A percentile compares a stretch with the other conserved stretches of the same genome.
phyloP scores from a whole-genome alignment of 2,797 vertebrate species.

The Tangara arthus region DNA sequence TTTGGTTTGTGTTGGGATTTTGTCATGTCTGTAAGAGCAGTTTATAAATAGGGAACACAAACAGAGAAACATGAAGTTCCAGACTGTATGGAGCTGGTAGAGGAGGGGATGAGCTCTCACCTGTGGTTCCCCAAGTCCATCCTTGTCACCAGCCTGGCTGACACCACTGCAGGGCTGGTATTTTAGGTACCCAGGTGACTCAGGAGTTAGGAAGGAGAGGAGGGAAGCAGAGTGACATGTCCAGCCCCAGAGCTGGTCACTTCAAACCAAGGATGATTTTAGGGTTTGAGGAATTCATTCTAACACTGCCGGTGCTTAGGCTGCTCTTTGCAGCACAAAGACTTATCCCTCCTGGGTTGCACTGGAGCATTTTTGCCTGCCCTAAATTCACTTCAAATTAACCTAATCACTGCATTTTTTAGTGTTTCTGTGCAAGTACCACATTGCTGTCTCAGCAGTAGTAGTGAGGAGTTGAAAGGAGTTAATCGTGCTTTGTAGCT shows the following conservation, averaged over 20 bases:
- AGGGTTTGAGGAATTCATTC: not conserved
- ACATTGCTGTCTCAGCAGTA: conserved; percentile 55
- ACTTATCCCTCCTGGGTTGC: not conserved
- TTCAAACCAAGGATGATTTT: not conserved
- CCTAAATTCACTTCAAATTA: conserved; percentile 38
- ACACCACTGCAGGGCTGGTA: not conserved
- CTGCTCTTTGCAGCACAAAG: not conserved
- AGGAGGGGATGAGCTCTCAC: not conserved
- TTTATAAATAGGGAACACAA: not conserved
- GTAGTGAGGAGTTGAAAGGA: conserved; percentile 36
- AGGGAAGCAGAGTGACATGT: not conserved
- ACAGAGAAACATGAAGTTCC: not conserved
- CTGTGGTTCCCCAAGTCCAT: not conserved
- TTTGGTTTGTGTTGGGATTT: not conserved
- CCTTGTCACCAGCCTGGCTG: not conserved
- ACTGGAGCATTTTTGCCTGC: not conserved
- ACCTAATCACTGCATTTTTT: not conserved
- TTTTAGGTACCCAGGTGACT: not conserved
- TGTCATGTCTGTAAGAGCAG: not conserved
- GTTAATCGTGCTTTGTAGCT: conserved; percentile 25
- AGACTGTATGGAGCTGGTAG: not conserved
- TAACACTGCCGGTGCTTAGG: not conserved
- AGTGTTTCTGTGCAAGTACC: not conserved
- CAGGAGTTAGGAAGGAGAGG: not conserved
- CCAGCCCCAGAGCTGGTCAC: not conserved